These are phyloP conservation scores for Zaprionus taronus DNA, from an alignment of 1,140 invertebrate species.

Conservation along the genomic window DNA sequence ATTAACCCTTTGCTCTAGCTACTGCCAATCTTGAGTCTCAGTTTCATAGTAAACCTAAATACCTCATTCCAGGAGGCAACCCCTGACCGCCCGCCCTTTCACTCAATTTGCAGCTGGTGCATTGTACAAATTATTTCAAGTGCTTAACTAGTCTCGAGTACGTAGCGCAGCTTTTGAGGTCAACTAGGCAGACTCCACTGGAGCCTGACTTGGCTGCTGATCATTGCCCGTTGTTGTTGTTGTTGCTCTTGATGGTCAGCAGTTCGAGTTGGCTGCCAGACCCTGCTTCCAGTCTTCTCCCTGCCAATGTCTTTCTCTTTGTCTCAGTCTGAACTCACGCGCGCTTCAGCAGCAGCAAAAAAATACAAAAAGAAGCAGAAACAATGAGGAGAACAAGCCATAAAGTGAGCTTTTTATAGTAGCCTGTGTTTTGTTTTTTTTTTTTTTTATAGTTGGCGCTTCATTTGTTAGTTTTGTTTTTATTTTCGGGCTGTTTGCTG, in stretches of 20 bases:
- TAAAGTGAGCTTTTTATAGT: conserved; percentile 36
- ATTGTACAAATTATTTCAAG: conserved; percentile 39
- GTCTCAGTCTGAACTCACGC: conserved; percentile 55
- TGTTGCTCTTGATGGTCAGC: conserved; percentile 40
- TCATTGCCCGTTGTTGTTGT: conserved; percentile 18
- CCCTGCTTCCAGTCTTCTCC: conserved; percentile 14
- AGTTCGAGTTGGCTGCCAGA: conserved; percentile 33
- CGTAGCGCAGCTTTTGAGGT: conserved; percentile 31
- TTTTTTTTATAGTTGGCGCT: conserved; percentile 46
- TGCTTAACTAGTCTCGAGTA: conserved; percentile 30
- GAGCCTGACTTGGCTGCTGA: conserved; percentile 14
- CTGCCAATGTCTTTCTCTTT: conserved; percentile 23
- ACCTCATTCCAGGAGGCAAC: background rate
- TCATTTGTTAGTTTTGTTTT: conserved; percentile 31
- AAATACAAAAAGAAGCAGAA: conserved; percentile 19
- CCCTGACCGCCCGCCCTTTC: conserved; percentile 23
- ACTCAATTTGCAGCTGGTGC: conserved; percentile 26
- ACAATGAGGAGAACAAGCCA: conserved; percentile 35
- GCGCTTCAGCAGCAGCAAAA: conserved; percentile 5
- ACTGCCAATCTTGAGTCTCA: background rate
- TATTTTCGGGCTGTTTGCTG: conserved; percentile 57
- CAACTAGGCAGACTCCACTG: conserved; percentile 31
- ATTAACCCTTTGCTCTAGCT: background rate
- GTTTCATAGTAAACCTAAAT: background rate
- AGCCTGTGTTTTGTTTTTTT: conserved; percentile 30